Evolutionary conservation across 2,797 vertebrate species (phyloP).

Genomic region (Otolemur crassicaudatus): DNA sequence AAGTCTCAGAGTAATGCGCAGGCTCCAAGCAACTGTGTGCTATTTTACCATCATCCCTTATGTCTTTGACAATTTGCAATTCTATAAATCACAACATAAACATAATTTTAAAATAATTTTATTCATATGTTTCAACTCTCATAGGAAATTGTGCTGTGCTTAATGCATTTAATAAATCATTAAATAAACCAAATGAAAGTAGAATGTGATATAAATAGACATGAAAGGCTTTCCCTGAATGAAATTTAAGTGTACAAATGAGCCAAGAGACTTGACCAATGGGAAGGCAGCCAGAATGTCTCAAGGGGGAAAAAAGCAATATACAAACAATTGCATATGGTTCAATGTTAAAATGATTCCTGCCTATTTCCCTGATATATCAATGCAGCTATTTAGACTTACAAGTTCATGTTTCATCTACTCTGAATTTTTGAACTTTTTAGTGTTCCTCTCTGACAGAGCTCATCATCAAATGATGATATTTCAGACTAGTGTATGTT

Average conservation of each 20-base stretch:
- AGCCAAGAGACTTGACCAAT: constrained; percentile 59
- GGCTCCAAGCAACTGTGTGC: constrained; percentile 50
- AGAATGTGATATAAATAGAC: constrained; percentile 72
- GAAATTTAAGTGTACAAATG: constrained; percentile 71
- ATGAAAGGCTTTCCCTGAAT: constrained; percentile 70
- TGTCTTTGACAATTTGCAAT: constrained; percentile 78
- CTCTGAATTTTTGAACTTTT: constrained; percentile 17
- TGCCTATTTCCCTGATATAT: not conserved
- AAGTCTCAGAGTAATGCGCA: constrained; percentile 41
- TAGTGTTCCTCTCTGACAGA: not conserved
- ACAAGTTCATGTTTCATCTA: constrained; percentile 40
- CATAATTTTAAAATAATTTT: constrained; percentile 78
- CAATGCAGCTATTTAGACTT: not conserved
- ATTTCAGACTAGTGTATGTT: not conserved
- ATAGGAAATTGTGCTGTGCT: constrained; percentile 62
- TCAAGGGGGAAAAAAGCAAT: not conserved
- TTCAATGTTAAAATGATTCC: not conserved
- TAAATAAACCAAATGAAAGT: constrained; percentile 74
- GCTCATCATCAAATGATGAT: not conserved
- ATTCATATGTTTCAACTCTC: constrained; percentile 70
- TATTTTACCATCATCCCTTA: constrained; percentile 60
- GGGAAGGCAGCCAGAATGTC: not conserved
- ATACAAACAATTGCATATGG: constrained; percentile 5
- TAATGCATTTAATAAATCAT: constrained; percentile 79
- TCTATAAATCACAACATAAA: constrained; percentile 80